phyloP scores from a whole-genome alignment of 2,888 invertebrate species.

The Hypomecis punctinalis region DNA sequence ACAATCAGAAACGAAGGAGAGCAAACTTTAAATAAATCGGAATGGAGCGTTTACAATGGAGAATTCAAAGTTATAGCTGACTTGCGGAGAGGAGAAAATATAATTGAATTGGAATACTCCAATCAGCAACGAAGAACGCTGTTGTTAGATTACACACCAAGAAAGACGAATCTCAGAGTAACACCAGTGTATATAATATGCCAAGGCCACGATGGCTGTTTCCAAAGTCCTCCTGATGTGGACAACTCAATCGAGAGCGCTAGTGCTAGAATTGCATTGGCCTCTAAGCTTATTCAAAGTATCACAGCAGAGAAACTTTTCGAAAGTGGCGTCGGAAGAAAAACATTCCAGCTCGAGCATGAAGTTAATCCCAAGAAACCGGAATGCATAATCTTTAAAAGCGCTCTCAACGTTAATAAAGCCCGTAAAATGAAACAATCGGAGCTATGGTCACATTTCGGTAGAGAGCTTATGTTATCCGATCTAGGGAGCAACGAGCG shows the following conservation, averaged over 20 bases:
- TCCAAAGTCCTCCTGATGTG: conserved; percentile 88
- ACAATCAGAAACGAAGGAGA: conserved; percentile 70
- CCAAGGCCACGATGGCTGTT: conserved; percentile 90
- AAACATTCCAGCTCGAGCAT: conserved; percentile 92
- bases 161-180: conserved; percentile 86
- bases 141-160: conserved; percentile 83
- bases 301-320: conserved; percentile 94
- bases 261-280: conserved; percentile 89
- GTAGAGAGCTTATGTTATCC: conserved; percentile 92
- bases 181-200: conserved; percentile 94
- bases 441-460: conserved; percentile 94
- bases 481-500: conserved; percentile 86
- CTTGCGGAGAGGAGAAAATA: conserved; percentile 87
- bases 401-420: conserved; percentile 88
- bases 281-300: conserved; percentile 92
- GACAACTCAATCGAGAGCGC: conserved; percentile 90
- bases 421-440: conserved; percentile 90
- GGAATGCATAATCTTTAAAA: conserved; percentile 90
- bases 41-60: conserved; percentile 87
- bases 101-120: conserved; percentile 85
- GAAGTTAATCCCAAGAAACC: conserved; percentile 83
- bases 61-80: conserved; percentile 89
- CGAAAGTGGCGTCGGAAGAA: conserved; percentile 90
- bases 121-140: conserved; percentile 75
- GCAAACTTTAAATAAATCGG: conserved; percentile 61